These are phyloP conservation scores for Laterallus jamaicensis DNA, from an alignment of 2,113 vertebrate species.

Conservation along the genomic window DNA sequence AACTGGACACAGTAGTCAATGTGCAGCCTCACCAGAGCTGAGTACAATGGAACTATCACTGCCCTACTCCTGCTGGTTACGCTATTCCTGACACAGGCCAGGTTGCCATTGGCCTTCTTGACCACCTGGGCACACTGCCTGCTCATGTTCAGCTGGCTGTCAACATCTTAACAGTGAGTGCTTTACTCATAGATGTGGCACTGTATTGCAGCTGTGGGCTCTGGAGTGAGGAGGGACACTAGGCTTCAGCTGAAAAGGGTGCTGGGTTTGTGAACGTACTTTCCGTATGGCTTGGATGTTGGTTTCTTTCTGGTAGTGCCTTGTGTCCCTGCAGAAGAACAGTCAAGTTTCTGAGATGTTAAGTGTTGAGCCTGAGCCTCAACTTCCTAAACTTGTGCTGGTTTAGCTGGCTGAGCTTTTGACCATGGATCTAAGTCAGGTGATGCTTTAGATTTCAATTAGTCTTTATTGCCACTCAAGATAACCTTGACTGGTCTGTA, in stretches of 20 bases:
- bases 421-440: background rate
- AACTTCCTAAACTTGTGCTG: background rate
- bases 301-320: background rate
- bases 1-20: no score
- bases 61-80: no score
- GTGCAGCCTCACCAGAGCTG: no score
- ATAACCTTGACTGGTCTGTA: background rate
- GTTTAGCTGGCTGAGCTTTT: background rate
- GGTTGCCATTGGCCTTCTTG: no score
- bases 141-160: no score
- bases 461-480: background rate
- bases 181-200: rapidly evolving
- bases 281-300: background rate
- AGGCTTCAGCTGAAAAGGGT: background rate
- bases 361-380: background rate
- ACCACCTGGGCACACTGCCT: no score
- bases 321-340: background rate
- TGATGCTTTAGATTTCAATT: background rate
- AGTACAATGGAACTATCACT: no score
- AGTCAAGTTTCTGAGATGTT: background rate
- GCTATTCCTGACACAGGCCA: no score
- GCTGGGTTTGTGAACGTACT: background rate
- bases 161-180: background rate
- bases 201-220: background rate
- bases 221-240: background rate